Evolutionary conservation across 2,888 invertebrate species (phyloP).

Genomic region (Protophormia terraenovae): DNA sequence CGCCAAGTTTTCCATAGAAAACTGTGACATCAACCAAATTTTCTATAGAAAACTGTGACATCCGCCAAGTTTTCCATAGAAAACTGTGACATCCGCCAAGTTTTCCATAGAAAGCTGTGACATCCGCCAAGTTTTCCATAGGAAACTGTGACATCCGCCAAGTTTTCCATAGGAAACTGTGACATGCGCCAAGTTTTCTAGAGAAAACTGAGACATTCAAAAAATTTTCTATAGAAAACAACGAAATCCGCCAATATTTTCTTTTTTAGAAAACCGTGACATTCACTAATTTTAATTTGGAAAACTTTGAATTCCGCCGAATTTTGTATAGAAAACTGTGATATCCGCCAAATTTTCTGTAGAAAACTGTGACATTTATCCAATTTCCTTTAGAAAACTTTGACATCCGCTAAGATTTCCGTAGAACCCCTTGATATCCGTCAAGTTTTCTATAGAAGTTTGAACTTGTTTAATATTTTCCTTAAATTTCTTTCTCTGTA

Average conservation of each 20-base stretch:
- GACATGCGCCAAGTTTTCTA: not conserved
- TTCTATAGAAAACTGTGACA: too few relatives aligned
- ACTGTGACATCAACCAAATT: too few relatives aligned
- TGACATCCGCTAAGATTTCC: not conserved
- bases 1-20: too few relatives aligned
- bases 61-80: too few relatives aligned
- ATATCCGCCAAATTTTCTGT: not conserved
- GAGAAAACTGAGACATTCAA: not conserved
- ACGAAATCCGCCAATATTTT: too few relatives aligned
- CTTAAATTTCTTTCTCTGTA: not conserved
- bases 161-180: not conserved
- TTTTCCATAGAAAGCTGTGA: too few relatives aligned
- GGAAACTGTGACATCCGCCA: too few relatives aligned
- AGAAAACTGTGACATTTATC: not conserved
- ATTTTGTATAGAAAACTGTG: not conserved
- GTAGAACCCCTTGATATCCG: not conserved
- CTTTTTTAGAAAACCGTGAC: not conserved
- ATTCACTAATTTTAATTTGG: not conserved
- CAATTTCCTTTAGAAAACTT: not conserved
- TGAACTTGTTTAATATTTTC: not conserved
- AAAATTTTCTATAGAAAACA: not conserved
- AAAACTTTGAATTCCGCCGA: not conserved
- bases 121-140: too few relatives aligned
- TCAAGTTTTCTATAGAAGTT: not conserved
- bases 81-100: too few relatives aligned